phyloP scores from a whole-genome alignment of 2,797 vertebrate genomes.

The Sphenopsis melanotis region DNA sequence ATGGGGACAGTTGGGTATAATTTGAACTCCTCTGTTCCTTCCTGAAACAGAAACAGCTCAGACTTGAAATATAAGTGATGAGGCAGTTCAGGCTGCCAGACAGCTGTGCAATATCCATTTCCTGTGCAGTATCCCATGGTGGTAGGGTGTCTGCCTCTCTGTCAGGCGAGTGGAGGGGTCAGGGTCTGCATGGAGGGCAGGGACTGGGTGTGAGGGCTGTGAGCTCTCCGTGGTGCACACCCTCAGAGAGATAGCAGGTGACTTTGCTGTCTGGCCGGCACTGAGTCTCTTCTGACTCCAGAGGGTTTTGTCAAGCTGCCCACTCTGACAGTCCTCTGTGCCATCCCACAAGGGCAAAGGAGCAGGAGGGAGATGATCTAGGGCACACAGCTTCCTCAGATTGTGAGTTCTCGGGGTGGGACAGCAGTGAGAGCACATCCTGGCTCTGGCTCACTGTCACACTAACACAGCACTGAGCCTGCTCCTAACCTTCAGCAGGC shows the following conservation, averaged over 20 bases:
- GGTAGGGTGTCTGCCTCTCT: not conserved
- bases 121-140: not conserved
- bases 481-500: not conserved
- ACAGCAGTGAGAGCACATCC: not conserved
- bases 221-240: not conserved
- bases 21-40: not conserved
- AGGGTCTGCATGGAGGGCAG: not conserved
- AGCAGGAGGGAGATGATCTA: not conserved
- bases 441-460: not conserved
- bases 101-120: not conserved
- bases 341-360: not conserved
- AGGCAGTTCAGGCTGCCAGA: not conserved
- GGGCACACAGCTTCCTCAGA: not conserved
- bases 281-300: not conserved
- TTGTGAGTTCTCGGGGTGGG: not conserved
- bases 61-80: not conserved
- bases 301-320: not conserved
- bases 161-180: rapidly evolving
- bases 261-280: not conserved
- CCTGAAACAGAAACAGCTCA: not conserved
- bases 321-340: not conserved
- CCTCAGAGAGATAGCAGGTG: not conserved
- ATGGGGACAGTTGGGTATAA: not conserved
- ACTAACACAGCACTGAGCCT: not conserved
- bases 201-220: rapidly evolving